Evolutionary conservation across 64 coral and sea anemone genomes (phyloP).

Genomic region (Cladopsammia gracilis): DNA sequence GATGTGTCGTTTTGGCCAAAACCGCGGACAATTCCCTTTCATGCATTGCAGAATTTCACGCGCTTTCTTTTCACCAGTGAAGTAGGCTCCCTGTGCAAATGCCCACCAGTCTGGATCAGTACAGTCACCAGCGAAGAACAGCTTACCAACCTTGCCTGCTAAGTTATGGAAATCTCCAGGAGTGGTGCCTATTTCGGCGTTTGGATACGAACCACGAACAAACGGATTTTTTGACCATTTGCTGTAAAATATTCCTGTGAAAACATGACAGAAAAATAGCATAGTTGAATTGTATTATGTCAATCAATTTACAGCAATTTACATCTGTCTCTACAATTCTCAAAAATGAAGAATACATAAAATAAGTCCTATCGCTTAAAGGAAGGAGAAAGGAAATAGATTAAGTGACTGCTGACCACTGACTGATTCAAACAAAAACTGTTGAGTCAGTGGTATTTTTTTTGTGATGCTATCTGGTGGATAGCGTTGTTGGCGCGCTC

Average conservation of each 20-base stretch:
- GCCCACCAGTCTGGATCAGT: conserved; percentile 24
- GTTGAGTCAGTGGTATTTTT: no score
- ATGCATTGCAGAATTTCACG: conserved; percentile 40
- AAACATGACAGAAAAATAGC: no score
- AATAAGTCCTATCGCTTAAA: no score
- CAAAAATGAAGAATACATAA: no score
- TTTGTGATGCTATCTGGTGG: no score
- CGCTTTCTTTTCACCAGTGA: conserved; percentile 39
- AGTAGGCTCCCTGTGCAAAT: conserved; percentile 42
- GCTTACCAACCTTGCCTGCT: conserved; percentile 38
- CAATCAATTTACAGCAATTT: no score
- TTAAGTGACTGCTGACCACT: no score
- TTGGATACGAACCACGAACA: conserved; percentile 48
- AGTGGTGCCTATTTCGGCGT: conserved; percentile 41
- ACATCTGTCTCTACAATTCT: no score
- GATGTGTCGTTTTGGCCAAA: conserved; percentile 44
- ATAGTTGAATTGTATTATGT: no score
- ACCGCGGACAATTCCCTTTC: conserved; percentile 10
- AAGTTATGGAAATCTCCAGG: conserved; percentile 59
- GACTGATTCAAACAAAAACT: no score
- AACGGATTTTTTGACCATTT: conserved; percentile 65
- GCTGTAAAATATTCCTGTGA: conserved; percentile 65
- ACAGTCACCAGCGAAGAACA: conserved; percentile 60
- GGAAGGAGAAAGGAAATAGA: no score
- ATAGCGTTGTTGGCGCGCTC: no score